phyloP scores from a whole-genome alignment of 2,888 invertebrate species.

The Cheilosia vernalis region DNA sequence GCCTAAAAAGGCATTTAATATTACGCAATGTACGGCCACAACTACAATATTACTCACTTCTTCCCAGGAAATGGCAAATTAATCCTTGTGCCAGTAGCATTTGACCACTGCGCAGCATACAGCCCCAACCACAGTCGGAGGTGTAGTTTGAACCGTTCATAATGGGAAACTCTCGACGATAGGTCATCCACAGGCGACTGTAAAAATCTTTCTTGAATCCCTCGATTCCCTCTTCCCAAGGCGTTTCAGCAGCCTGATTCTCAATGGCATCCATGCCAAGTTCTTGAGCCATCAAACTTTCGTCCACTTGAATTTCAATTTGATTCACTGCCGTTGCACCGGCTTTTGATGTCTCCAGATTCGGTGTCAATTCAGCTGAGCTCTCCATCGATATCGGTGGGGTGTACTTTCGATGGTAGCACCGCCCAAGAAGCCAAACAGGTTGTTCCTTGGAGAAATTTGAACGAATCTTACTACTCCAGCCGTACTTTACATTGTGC shows the following conservation, averaged over 20 bases:
- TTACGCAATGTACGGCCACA: background rate
- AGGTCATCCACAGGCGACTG: conserved; percentile 94
- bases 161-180: conserved; percentile 92
- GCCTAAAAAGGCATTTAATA: conserved; percentile 82
- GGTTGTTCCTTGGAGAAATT: conserved; percentile 93
- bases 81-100: conserved; percentile 96
- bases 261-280: conserved; percentile 83
- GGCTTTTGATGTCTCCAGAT: conserved; percentile 66
- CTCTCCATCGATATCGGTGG: conserved; percentile 85
- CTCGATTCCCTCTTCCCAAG: conserved; percentile 87
- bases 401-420: conserved; percentile 90
- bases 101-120: conserved; percentile 93
- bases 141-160: conserved; percentile 92
- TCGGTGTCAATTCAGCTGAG: conserved; percentile 81
- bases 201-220: conserved; percentile 93
- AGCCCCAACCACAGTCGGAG: conserved; percentile 98
- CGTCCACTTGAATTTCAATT: conserved; percentile 78
- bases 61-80: conserved; percentile 91
- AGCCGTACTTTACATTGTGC: conserved; percentile 96
- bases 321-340: conserved; percentile 37
- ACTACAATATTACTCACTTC: conserved; percentile 84
- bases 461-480: conserved; percentile 90
- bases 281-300: conserved; percentile 84
- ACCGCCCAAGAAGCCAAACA: conserved; percentile 92
- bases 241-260: conserved; percentile 81